phyloP scores from a whole-genome alignment of 1,140 invertebrate species.

The Atta colombica region DNA sequence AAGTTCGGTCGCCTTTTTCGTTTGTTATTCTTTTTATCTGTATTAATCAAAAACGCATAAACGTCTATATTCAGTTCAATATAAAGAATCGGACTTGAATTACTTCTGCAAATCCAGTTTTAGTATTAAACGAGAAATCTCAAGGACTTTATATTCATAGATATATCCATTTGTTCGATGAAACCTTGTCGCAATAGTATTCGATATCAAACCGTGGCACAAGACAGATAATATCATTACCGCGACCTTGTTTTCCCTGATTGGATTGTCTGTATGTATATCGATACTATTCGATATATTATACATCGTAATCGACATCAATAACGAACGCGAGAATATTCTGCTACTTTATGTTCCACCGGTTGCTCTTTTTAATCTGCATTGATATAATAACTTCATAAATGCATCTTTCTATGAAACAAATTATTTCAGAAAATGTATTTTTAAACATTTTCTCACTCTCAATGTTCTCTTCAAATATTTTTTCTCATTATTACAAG shows the following conservation, averaged over 20 bases:
- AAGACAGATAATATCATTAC: constrained; percentile 80
- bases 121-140: constrained; percentile 20
- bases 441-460: not conserved
- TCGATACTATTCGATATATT: constrained; percentile 33
- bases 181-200: constrained; percentile 68
- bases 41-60: not conserved
- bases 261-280: constrained; percentile 74
- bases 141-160: constrained; percentile 11
- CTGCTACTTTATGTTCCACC: constrained; percentile 14
- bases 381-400: constrained; percentile 1
- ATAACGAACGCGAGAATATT: not conserved
- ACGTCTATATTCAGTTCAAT: not conserved
- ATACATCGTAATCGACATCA: constrained; percentile 3
- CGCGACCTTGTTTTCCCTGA: constrained; percentile 80
- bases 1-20: not conserved
- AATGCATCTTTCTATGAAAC: not conserved
- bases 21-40: constrained; percentile 29
- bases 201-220: constrained; percentile 79
- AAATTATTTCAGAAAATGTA: not conserved
- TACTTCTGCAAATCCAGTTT: not conserved
- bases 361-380: constrained; percentile 3
- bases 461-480: not conserved
- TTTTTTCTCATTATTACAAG: not conserved
- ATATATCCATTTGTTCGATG: constrained; percentile 51
- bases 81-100: not conserved